Percentiles rank a stretch among this genome's conserved stretches.
Evolutionary conservation across 2,888 invertebrate species (phyloP).

Genomic region (Gryllus longicercus): DNA sequence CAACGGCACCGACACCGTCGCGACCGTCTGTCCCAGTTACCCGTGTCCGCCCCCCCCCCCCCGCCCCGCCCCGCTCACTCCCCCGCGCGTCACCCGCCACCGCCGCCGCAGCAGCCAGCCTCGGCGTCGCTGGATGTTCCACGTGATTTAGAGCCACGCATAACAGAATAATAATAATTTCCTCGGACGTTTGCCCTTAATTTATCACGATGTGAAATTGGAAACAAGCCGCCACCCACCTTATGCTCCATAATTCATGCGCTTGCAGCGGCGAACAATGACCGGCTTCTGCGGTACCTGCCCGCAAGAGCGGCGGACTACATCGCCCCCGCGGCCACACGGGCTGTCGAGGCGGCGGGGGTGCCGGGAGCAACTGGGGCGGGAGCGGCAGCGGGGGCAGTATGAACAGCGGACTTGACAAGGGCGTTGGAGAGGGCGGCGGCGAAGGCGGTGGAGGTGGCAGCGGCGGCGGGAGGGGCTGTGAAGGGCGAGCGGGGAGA

Average conservation of each 20-base stretch:
- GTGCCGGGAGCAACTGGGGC: not conserved
- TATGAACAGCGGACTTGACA: no score
- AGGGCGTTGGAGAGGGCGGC: no score
- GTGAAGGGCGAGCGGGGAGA: no score
- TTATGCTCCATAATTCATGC: not conserved
- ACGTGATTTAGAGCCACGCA: not conserved
- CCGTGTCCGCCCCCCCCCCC: no score
- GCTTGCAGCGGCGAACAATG: not conserved
- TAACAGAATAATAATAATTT: conserved; percentile 10
- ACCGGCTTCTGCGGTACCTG: not conserved
- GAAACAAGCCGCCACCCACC: not conserved
- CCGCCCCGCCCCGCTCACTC: no score
- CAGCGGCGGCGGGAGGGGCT: no score
- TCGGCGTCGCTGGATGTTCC: not conserved
- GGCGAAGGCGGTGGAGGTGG: no score
- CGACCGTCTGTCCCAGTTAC: no score
- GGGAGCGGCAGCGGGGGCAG: no score
- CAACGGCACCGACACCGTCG: no score
- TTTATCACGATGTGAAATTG: not conserved
- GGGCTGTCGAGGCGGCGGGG: not conserved
- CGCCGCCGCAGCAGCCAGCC: no score
- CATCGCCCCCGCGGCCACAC: not conserved
- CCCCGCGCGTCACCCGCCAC: no score
- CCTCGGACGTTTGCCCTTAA: conserved; percentile 9
- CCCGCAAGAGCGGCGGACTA: not conserved